Conservation (phyloP, 2,797 vertebrate species). For the Myiotriccus ornatus region DNA sequence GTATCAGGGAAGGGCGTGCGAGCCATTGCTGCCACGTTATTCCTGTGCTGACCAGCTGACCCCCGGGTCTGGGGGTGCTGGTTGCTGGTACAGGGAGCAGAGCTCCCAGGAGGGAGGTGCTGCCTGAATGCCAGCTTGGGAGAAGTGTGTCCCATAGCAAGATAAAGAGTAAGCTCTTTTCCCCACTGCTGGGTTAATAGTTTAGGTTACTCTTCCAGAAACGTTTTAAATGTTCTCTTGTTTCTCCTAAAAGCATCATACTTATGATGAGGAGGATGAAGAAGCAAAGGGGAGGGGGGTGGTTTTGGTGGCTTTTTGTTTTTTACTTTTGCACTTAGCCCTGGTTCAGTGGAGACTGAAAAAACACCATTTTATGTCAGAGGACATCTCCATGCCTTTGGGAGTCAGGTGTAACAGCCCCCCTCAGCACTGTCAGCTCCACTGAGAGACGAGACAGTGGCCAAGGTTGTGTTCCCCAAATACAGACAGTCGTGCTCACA, state of each 20-base stretch:
- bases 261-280: background rate
- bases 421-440: background rate
- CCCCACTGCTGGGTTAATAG: background rate
- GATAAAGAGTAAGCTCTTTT: background rate
- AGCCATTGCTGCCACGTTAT: rapidly evolving
- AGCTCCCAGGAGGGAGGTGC: background rate
- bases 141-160: background rate
- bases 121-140: background rate
- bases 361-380: background rate
- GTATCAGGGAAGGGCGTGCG: rapidly evolving
- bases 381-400: background rate
- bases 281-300: background rate
- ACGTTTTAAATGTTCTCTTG: background rate
- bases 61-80: background rate
- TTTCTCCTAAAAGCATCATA: background rate
- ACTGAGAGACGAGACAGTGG: background rate
- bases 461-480: background rate
- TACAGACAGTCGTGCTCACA: background rate
- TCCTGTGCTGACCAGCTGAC: background rate
- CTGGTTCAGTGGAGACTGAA: background rate
- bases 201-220: background rate
- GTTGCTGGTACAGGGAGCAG: background rate
- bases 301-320: background rate
- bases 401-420: background rate
- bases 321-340: rapidly evolving